Evolutionary conservation across 2,797 vertebrate species (phyloP).

Genomic region (Vipera ursinii): DNA sequence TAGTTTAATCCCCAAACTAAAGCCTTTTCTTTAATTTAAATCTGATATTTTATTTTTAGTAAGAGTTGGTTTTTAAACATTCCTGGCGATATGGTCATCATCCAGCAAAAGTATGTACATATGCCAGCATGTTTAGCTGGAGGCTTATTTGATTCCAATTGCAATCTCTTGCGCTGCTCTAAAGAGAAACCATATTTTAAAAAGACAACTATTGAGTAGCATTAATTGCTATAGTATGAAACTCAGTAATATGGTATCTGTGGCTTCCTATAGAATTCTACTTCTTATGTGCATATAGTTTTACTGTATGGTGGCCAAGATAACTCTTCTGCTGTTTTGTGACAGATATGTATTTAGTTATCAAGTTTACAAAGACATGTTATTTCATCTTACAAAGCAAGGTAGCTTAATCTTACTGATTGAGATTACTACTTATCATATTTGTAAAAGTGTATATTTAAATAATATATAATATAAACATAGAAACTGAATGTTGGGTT

Average conservation of each 20-base stretch:
- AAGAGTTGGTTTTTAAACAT: neutral
- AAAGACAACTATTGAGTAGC: neutral
- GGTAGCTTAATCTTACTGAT: constrained; percentile 62
- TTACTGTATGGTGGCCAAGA: constrained; percentile 11
- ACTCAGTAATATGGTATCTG: neutral
- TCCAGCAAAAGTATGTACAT: constrained; percentile 7
- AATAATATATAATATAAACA: constrained; percentile 70
- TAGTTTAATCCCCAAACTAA: neutral
- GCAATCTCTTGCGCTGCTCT: neutral
- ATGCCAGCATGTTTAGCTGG: constrained; percentile 19
- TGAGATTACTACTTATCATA: constrained; percentile 68
- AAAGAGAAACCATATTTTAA: neutral
- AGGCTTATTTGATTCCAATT: constrained; percentile 29
- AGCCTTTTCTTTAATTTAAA: constrained; percentile 42
- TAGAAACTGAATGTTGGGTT: constrained; percentile 63
- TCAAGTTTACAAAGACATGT: constrained; percentile 56
- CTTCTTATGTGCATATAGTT: neutral
- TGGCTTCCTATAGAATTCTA: neutral
- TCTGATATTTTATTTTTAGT: constrained; percentile 28
- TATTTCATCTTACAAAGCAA: constrained; percentile 58
- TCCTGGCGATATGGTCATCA: neutral
- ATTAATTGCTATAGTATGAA: neutral
- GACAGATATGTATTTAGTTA: constrained; percentile 54
- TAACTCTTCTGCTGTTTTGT: constrained; percentile 39
- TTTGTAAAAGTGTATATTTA: constrained; percentile 65